Evolutionary conservation across 2,113 vertebrate species (phyloP).

Genomic region (Nipponia nippon): DNA sequence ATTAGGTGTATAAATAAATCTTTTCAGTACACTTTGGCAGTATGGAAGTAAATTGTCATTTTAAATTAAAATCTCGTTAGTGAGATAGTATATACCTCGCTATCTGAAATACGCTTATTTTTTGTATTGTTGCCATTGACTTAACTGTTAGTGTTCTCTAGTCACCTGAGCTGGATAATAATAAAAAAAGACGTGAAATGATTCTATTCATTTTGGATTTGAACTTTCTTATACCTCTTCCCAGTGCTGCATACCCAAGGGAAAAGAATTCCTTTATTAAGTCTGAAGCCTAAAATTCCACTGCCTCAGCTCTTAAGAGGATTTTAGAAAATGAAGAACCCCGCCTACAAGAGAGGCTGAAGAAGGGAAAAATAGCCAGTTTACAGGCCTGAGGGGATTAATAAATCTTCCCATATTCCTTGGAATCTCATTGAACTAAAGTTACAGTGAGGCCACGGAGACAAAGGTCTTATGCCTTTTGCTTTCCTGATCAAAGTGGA

Average conservation of each 20-base stretch:
- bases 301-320: slow-evolving; percentile 60
- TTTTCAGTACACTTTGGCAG: slow-evolving; percentile 1
- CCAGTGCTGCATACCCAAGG: slow-evolving; percentile 5
- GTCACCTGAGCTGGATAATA: background rate
- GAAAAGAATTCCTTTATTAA: slow-evolving; percentile 46
- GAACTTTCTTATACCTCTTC: slow-evolving; percentile 39
- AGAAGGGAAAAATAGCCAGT: slow-evolving; percentile 57
- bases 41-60: slow-evolving; percentile 35
- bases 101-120: background rate
- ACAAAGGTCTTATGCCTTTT: slow-evolving; percentile 53
- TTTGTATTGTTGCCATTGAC: background rate
- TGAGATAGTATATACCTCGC: background rate
- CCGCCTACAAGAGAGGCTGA: slow-evolving; percentile 34
- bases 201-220: slow-evolving; percentile 25
- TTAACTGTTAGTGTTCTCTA: background rate
- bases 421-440: slow-evolving; percentile 76
- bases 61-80: slow-evolving; percentile 41
- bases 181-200: background rate
- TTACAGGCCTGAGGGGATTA: slow-evolving; percentile 67
- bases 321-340: slow-evolving; percentile 48
- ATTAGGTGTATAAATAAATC: slow-evolving; percentile 33
- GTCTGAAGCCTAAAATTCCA: slow-evolving; percentile 51
- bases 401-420: slow-evolving; percentile 73
- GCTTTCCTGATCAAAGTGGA: slow-evolving; percentile 66
- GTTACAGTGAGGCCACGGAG: slow-evolving; percentile 61